A percentile compares a stretch with the other conserved stretches of the same genome.
Evolutionary conservation across 2,888 invertebrate genomes (phyloP).

Genomic region (Xestia ashworthii): DNA sequence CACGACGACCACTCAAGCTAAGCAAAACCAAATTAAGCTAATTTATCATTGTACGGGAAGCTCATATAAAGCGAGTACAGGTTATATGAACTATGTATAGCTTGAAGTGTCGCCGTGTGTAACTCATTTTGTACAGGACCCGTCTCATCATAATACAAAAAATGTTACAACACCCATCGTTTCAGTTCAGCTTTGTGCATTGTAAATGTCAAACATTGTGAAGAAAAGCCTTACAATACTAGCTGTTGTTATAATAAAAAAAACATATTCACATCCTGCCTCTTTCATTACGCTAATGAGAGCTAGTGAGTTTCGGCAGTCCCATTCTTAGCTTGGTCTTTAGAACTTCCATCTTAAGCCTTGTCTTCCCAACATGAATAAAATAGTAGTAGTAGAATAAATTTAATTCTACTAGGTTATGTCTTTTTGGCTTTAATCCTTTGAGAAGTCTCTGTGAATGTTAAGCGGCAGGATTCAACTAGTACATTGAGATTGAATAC

Average conservation of each 20-base stretch:
- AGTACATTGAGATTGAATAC: conserved; percentile 8
- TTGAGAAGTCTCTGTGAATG: conserved; percentile 13
- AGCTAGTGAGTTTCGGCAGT: conserved; percentile 26
- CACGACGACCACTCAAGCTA: too few species aligned
- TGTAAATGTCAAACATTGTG: background rate
- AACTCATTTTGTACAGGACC: background rate
- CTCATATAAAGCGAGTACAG: too few species aligned
- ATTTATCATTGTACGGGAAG: too few species aligned
- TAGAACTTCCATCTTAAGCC: background rate
- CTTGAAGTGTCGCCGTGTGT: too few species aligned
- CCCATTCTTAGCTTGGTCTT: conserved; percentile 20
- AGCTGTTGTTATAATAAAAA: background rate
- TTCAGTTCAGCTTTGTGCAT: background rate
- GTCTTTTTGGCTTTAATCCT: background rate
- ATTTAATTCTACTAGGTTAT: background rate
- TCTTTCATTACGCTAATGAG: conserved; percentile 46
- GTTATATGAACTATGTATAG: too few species aligned
- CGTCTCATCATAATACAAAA: background rate
- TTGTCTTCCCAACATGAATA: background rate
- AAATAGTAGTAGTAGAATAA: conserved; percentile 9
- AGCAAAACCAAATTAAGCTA: too few species aligned
- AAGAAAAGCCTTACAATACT: background rate
- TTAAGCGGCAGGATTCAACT: conserved; percentile 1
- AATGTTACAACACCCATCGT: background rate
- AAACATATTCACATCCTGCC: background rate